Percentiles rank a stretch among this genome's conserved stretches.
Evolutionary conservation across 2,888 invertebrate genomes (phyloP).

Genomic region (Cerastis leucographa): DNA sequence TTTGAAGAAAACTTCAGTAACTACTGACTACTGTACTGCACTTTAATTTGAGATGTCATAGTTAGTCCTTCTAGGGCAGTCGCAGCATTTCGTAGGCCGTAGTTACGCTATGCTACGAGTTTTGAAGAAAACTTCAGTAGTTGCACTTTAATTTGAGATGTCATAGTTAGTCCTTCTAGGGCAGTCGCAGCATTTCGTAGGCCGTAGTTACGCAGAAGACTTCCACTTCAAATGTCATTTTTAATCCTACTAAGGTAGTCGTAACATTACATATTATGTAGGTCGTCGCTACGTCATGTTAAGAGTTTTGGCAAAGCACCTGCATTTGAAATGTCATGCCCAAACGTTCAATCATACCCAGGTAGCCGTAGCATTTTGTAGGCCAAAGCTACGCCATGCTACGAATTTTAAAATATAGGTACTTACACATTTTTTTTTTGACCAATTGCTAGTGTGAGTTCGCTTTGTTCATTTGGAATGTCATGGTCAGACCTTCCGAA

Average conservation of each 20-base stretch:
- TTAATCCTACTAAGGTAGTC: background rate
- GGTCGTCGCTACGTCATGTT: background rate
- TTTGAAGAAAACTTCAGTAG: too few relatives aligned
- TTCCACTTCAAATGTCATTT: background rate
- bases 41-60: background rate
- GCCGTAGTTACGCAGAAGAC: background rate
- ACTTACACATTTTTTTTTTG: background rate
- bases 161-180: too few relatives aligned
- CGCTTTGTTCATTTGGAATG: slow-evolving; percentile 4
- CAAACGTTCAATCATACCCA: background rate
- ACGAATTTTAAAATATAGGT: background rate
- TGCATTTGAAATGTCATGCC: background rate
- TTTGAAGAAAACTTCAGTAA: background rate
- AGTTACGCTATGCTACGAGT: too few relatives aligned
- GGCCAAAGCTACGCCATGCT: background rate
- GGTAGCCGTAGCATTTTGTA: background rate
- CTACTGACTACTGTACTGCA: too few relatives aligned
- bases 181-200: background rate
- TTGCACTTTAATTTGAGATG: too few relatives aligned
- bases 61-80: background rate
- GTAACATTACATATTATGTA: background rate
- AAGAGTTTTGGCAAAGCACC: background rate
- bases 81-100: background rate
- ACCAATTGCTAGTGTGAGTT: background rate
- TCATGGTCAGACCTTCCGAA: background rate